Base-by-base conservation (phyloP, 2,888 invertebrate genomes). In the Spatulosminthurus flaviceps region DNA sequence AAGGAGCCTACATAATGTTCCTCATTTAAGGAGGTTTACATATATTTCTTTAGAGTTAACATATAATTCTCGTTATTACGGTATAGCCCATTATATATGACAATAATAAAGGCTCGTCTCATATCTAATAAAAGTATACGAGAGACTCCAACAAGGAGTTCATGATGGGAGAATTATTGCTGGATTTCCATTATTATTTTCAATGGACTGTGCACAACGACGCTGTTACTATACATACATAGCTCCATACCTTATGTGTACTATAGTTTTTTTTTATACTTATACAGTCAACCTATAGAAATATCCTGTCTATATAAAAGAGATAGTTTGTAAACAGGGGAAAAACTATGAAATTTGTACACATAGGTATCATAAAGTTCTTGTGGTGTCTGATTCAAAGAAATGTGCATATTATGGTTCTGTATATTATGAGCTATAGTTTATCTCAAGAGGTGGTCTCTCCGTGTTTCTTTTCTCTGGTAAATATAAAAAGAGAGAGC, bases 151-250 rank as follows among this genome's bases (percentile, higher is more conserved):
- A 51, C 16, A 51, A 51, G 51, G 51, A 51, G 5, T 51, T 51
- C 51, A 51, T 51, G 51, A 51, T 51, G 51, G 51, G 51, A 51
- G 51, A 51, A 51, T 51, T 51, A 51, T 51, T 51, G 51, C 51
- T 51, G 51, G 51, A 51, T 51, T 51, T 51, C 51, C 51, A 51
- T 51, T 51, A 51, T 51, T 51, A 51, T 51, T 51, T 51, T 51
- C 51, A 51, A 51, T 51, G 9, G 51, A 51, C 51, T 51, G 16
- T 51, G 51, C 51, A 51, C 51, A 51, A 51, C 51, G 51, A 51
- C 19, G 19, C 51, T 51, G 51, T 34, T 34, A 34, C 34, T 34
- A 19, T 19, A 51, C 51, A n/a, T n/a, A n/a, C 16, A 2, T 51
- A 34, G 34, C 34, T 34, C 34, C n/a, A n/a, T n/a, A n/a, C n/a